Conservation (phyloP, 2,888 invertebrate genomes). For the Gymnocheta viridis region DNA sequence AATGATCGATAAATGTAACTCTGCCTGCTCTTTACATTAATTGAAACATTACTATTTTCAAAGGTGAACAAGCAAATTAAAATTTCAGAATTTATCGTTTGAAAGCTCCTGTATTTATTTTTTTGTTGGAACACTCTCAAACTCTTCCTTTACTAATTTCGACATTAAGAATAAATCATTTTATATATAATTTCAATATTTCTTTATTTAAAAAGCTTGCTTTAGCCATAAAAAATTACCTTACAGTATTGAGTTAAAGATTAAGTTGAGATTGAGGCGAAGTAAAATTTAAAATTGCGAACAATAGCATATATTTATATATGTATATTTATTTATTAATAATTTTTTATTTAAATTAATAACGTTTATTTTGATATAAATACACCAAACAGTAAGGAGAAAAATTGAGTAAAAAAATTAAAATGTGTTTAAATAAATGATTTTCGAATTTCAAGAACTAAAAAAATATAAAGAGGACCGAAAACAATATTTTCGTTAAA, state of each 20-base stretch:
- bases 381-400: not conserved
- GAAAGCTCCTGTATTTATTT: too few species aligned
- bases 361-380: slow-evolving; percentile 22
- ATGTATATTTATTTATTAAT: slow-evolving; percentile 19
- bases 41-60: too few species aligned
- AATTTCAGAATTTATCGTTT: too few species aligned
- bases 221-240: slow-evolving; percentile 62
- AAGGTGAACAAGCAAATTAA: too few species aligned
- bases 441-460: not conserved
- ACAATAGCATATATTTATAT: slow-evolving; percentile 14
- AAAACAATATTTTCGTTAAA: too few species aligned
- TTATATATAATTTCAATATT: not conserved
- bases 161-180: too few species aligned
- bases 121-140: too few species aligned
- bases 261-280: slow-evolving; percentile 10
- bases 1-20: too few species aligned
- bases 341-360: slow-evolving; percentile 15
- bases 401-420: slow-evolving; percentile 6
- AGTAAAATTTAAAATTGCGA: slow-evolving; percentile 25
- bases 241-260: slow-evolving; percentile 29
- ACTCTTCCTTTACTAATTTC: not conserved
- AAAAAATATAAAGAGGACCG: too few species aligned
- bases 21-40: too few species aligned
- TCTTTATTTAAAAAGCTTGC: slow-evolving; percentile 65
- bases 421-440: not conserved